Evolutionary conservation across 2,113 vertebrate species (phyloP), one percentile per base, ranked within the genome.

Genomic region (Falcunculus frontatus): DNA sequence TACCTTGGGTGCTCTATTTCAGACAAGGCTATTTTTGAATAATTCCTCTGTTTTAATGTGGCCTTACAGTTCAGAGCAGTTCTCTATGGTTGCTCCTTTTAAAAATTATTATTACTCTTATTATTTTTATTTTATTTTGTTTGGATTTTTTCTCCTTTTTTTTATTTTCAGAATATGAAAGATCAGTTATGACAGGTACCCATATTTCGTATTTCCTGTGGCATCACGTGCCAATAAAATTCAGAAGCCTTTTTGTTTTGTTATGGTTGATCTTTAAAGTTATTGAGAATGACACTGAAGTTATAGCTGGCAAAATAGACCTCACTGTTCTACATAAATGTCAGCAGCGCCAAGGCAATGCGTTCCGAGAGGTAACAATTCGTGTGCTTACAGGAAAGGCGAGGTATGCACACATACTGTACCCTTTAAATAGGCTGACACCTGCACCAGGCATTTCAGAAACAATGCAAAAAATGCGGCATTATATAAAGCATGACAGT

Each of bases 201-300:
- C 4, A 12, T 88, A 93, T 97, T 98, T 95, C 5, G 8, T 96
- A 90, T 89, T 87, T 95, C 89, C 91, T 84, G 90, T 95, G 94
- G 95, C 85, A 97, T 76, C 94, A 96, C 50, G 64, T 97, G 94
- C 93, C 91, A 96, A 67, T 97, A 96, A 97, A 97, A 96, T 97
- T 89, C 79, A 95, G 92, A 81, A 93, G 76, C 50, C 84, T 93
- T 95, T 95, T 97, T 96, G 93, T 96, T 89, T 94, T 94, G 95
- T 92, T 96, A 78, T 96, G 74, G 97, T 94, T 98, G 97, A 97
- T 98, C 97, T 98, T 98, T 98, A 97, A 97, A 97, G 90, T 97
- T 96, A 97, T 80, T 97, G 96, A 96, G 96, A 95, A 87, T 18
- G 10, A 73, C 10, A 13, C 56, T 91, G 96, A 97, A 97, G 96